Percentiles rank a stretch among this genome's conserved stretches.
These are phyloP conservation scores for Carassius gibelio DNA, from an alignment of 2,113 vertebrate genomes.

Conservation along the genomic window DNA sequence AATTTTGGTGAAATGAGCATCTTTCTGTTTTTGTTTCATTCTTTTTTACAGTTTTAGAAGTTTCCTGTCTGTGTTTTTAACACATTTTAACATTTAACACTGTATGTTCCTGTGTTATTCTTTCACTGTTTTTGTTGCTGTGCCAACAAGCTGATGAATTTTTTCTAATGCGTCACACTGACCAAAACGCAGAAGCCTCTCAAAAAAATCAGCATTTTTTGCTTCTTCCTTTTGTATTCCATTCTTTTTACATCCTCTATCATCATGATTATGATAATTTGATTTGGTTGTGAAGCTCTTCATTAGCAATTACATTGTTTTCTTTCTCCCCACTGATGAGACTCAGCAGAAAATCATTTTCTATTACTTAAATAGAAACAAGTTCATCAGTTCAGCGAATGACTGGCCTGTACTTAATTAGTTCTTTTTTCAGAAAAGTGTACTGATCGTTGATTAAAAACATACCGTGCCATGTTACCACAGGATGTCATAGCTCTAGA, in stretches of 20 bases:
- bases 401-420: neutral
- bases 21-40: constrained; percentile 16
- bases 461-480: neutral
- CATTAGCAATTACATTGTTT: neutral
- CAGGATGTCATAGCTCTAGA: neutral
- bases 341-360: neutral
- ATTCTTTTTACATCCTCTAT: neutral
- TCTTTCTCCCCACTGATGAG: neutral
- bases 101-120: neutral
- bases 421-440: neutral
- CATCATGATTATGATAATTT: neutral
- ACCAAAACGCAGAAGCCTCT: neutral
- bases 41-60: neutral
- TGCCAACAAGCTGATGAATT: neutral
- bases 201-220: neutral
- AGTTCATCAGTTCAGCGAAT: neutral
- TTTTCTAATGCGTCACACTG: neutral
- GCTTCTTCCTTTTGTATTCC: neutral
- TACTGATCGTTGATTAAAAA: neutral
- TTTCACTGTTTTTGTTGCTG: neutral
- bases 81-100: neutral
- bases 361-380: neutral
- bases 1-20: neutral
- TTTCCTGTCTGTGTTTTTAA: neutral
- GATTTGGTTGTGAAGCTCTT: neutral